Evolutionary conservation across 2,888 invertebrate species (phyloP), one percentile per base, ranked within the genome.

Genomic region (Micoletzkya japonica): DNA sequence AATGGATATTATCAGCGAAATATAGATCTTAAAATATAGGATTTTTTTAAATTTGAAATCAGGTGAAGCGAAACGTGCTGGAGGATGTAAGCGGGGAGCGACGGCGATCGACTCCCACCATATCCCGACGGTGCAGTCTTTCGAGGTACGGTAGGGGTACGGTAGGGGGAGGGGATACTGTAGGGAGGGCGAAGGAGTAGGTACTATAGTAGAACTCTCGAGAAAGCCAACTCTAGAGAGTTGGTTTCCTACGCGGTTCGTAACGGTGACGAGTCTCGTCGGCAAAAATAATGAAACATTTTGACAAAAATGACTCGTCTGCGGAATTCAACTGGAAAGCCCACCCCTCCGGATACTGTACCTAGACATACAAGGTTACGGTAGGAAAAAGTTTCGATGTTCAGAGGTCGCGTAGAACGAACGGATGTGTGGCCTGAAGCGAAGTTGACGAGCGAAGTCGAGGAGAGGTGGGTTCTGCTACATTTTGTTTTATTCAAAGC

Each of bases 351-450:
- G n/a, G n/a, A n/a, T n/a, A n/a, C n/a, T n/a, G n/a, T n/a, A n/a
- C n/a, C n/a, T n/a, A n/a, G n/a, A n/a, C n/a, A n/a, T n/a, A n/a
- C n/a, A n/a, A n/a, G n/a, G n/a, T n/a, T n/a, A n/a, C n/a, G n/a
- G n/a, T n/a, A n/a, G n/a, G n/a, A n/a, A 28, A 50, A 6, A 50
- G 3, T 1, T 26, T 32, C 32, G 10, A 26, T 32, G 68, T 71
- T 44, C 52, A 73, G 74, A 59, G 70, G 64, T 30, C 73, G 81
- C 26, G 49, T 78, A 32, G 80, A 77, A 37, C 70, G 84, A 32
- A 83, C 81, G 10, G 84, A 84, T 70, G 82, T 82, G 7, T 84
- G 84, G 84, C 84, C 84, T 7, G 83, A 84, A 60, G 76, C 84
- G 6, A 79, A 80, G 66, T 74, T 71, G 49, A 74, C 77, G 64